Percentiles rank a stretch among this genome's conserved stretches.
These are phyloP conservation scores for Drosophila funebris DNA, from an alignment of 1,140 invertebrate genomes.

Conservation along the genomic window DNA sequence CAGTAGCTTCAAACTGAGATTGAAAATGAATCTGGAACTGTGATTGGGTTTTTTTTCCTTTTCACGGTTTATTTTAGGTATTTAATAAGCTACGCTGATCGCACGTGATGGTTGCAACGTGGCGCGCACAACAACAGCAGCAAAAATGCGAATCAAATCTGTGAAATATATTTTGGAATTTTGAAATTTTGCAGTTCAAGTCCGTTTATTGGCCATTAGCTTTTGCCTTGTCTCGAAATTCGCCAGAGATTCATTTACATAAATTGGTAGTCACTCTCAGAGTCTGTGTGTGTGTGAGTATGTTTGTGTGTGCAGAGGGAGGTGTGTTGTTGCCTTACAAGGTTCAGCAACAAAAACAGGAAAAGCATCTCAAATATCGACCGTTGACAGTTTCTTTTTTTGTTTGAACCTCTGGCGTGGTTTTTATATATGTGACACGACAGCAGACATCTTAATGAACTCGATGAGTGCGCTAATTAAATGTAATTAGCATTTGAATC, in stretches of 20 bases:
- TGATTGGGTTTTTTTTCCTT: background rate
- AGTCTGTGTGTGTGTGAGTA: background rate
- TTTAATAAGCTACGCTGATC: background rate
- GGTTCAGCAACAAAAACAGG: constrained; percentile 36
- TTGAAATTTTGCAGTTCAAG: constrained; percentile 64
- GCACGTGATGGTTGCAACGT: constrained; percentile 63
- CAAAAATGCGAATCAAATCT: background rate
- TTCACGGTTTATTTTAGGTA: constrained; percentile 35
- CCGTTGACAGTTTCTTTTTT: background rate
- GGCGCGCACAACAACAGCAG: constrained; percentile 20
- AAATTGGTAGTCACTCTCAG: constrained; percentile 21
- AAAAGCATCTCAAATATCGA: constrained; percentile 24
- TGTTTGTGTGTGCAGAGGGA: background rate
- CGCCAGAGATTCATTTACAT: constrained; percentile 43
- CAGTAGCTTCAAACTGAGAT: background rate
- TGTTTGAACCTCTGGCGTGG: background rate
- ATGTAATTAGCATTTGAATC: constrained; percentile 30
- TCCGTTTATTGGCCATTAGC: constrained; percentile 64
- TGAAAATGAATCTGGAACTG: background rate
- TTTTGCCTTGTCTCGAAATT: constrained; percentile 37
- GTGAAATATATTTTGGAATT: constrained; percentile 35
- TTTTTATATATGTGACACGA: background rate
- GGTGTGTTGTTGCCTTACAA: constrained; percentile 2
- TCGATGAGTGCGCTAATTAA: constrained; percentile 29
- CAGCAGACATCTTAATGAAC: constrained; percentile 43